A percentile compares a stretch with the other conserved stretches of the same genome.
These are phyloP conservation scores for Dasypolia templi DNA, from an alignment of 2,888 invertebrate genomes.

Conservation along the genomic window DNA sequence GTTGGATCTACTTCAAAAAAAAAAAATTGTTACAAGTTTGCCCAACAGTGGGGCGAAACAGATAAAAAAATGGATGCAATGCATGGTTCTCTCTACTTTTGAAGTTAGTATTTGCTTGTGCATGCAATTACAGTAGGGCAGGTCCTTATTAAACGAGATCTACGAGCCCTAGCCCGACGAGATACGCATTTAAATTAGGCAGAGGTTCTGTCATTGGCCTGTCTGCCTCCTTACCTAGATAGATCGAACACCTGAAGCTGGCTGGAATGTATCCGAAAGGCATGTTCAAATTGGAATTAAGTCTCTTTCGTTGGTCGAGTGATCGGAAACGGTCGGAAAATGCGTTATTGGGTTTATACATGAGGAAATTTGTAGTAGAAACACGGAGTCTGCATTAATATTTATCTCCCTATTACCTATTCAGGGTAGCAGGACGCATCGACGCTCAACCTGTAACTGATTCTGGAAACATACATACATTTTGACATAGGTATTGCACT, in stretches of 20 bases:
- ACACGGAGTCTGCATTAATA: neutral
- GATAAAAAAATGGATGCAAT: neutral
- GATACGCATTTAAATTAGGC: constrained; percentile 32
- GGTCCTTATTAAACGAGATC: constrained; percentile 18
- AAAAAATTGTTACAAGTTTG: neutral
- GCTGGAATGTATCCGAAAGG: neutral
- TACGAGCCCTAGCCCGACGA: neutral
- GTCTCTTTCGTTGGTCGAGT: too few species aligned
- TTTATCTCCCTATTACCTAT: too few species aligned
- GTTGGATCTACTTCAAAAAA: neutral
- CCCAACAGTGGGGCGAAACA: neutral
- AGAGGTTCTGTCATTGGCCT: constrained; percentile 15
- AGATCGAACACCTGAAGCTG: neutral
- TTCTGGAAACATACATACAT: too few species aligned
- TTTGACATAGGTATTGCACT: too few species aligned
- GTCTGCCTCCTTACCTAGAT: constrained; percentile 26
- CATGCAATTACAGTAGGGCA: neutral
- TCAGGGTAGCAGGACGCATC: neutral
- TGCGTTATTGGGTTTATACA: neutral
- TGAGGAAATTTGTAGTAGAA: neutral
- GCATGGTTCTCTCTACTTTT: neutral
- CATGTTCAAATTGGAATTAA: neutral
- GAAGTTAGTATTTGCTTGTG: neutral
- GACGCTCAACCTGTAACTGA: too few species aligned
- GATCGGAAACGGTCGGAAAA: too few species aligned